Evolutionary conservation across 2,888 invertebrate genomes (phyloP), one percentile per base, ranked within the genome.

Genomic region (Geotrupes spiniger): DNA sequence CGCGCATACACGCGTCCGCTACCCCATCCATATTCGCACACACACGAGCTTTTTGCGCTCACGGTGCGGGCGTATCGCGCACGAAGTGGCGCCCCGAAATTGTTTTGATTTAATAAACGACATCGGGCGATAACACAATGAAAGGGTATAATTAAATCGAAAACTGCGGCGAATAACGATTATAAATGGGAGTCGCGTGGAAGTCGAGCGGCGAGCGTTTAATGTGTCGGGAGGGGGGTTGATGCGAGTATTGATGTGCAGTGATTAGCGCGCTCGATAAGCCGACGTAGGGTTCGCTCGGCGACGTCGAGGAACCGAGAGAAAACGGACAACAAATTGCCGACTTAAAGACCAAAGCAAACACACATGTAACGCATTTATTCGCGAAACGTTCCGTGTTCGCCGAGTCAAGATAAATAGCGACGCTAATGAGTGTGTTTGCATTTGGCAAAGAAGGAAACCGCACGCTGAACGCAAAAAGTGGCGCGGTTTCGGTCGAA

Each of bases 241-340:
- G 58, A 55, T 55, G 50, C 50, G 49, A 52, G 54, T 61, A 61
- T 58, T 60, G 59, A 61, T 61, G 59, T 54, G 54, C 50, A 59
- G 59, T 58, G 59, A 60, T 61, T 61, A 61, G 55, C 54, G 52
- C 53, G 55, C 6, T 21, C 49, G 59, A 60, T 60, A 60, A 61
- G 56, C 54, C 52, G 53, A 54, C n/a, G n/a, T 57, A 54, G 54
- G 14, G 15, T 10, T 11, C 29, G 10, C 29, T 15, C n/a, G 12
- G 9, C 6, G 33, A 33, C 33, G 12, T 4, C 21, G 21, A 6
- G 6, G 21, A 3, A 21, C 6, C 4, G 6, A 21, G 21, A 21
- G 6, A 21, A 21, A n/a, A n/a, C n/a, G n/a, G 21, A 21, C 21
- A 4, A 21, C 15, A 15, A 14, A 12, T 33, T 12, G n/a, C 3